phyloP scores from a whole-genome alignment of 2,113 vertebrate genomes.

The Dipodomys merriami region DNA sequence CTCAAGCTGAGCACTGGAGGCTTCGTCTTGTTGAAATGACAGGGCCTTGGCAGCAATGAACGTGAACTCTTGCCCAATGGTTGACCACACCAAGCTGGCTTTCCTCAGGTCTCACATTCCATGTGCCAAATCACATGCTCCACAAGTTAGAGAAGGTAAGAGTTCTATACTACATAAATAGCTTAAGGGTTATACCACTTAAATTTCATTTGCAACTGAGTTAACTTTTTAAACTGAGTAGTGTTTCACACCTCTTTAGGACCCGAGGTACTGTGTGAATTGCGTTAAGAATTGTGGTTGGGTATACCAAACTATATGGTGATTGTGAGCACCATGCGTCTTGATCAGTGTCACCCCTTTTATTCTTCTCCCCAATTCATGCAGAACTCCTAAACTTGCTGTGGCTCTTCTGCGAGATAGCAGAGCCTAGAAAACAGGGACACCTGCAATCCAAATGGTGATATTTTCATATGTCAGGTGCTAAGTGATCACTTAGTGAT shows the following conservation, averaged over 20 bases:
- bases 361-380: not conserved
- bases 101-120: slow-evolving; percentile 34
- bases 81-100: slow-evolving; percentile 62
- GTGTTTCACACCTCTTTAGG: not conserved
- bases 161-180: slow-evolving; percentile 18
- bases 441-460: slow-evolving; percentile 42
- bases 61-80: slow-evolving; percentile 45
- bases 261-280: not conserved
- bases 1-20: slow-evolving; percentile 56
- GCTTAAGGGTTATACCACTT: not conserved
- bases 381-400: not conserved
- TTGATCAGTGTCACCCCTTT: too few species aligned
- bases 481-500: slow-evolving; percentile 50
- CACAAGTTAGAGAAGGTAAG: slow-evolving; percentile 53
- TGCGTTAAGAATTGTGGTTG: not conserved
- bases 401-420: not conserved
- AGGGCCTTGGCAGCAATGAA: slow-evolving; percentile 62
- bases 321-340: not conserved
- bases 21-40: slow-evolving; percentile 65
- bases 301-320: not conserved
- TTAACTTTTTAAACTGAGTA: not conserved
- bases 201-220: slow-evolving; percentile 38
- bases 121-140: slow-evolving; percentile 21
- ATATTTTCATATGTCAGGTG: slow-evolving; percentile 50
- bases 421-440: not conserved